Base-by-base conservation (phyloP, 92 coral and sea anemone species). In the Scolanthus callimorphus region DNA sequence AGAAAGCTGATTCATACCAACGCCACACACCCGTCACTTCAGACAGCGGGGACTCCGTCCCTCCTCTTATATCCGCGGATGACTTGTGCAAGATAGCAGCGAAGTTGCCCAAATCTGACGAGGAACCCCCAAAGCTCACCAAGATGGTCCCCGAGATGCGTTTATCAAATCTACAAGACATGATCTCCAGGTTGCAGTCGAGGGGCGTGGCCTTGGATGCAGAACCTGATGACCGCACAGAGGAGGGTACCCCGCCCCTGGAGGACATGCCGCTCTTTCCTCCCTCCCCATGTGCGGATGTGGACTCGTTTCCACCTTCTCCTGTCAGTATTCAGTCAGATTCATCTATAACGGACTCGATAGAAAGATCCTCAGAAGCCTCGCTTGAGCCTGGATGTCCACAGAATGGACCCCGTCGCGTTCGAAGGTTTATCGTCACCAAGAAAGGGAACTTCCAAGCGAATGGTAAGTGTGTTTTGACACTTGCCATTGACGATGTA, bases 1-100 rank as follows among this genome's bases (percentile, higher is more conserved):
- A n/a, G n/a, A n/a, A n/a, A n/a, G n/a, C n/a, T n/a, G n/a, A n/a
- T n/a, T n/a, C n/a, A n/a, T n/a, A n/a, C n/a, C n/a, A n/a, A n/a
- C n/a, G n/a, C n/a, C n/a, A n/a, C n/a, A n/a, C n/a, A n/a, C n/a
- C n/a, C n/a, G n/a, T n/a, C n/a, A n/a, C n/a, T n/a, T n/a, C n/a
- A n/a, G n/a, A n/a, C n/a, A n/a, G n/a, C n/a, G n/a, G n/a, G n/a
- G 98, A 92, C 27, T 59, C 79, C 11, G 95, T 85, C 1, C 99
- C 96, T 0, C 70, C 91, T 0, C 58, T 94, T 9, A 71, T 94
- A 29, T 94, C 99, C 3, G 99, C 82, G 17, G 95, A 84, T 29
- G 97, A 89, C 61, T 63, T 94, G 37, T 81, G 88, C 21, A 76
- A 78, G 31, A 70, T 94, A n/a, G 99, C 97, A 0, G 99, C 99